Percentiles rank a stretch among this genome's conserved stretches.
Conservation (phyloP, 2,113 vertebrate genomes). For the Ochotona princeps region DNA sequence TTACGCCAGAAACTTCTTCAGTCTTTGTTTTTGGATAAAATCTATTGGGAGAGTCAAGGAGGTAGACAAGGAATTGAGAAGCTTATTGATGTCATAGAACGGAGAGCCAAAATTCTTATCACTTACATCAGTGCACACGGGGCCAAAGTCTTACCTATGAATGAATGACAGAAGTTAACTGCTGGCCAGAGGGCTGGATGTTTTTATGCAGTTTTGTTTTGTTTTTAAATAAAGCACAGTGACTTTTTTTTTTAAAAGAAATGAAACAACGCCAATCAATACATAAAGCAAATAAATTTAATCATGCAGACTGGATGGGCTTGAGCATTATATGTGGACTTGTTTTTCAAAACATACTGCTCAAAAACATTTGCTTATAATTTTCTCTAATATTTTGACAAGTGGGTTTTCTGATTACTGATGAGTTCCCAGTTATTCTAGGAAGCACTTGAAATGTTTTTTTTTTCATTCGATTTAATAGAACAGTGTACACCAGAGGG, state of each 20-base stretch:
- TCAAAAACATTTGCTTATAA: neutral
- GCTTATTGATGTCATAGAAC: constrained; percentile 96
- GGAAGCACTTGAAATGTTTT: neutral
- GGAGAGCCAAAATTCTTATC: constrained; percentile 92
- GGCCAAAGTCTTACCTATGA: constrained; percentile 90
- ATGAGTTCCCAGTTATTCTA: neutral
- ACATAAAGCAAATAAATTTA: neutral
- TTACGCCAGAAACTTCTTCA: constrained; percentile 96
- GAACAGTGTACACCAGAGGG: neutral
- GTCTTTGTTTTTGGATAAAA: constrained; percentile 95
- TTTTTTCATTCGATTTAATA: neutral
- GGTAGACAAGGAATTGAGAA: constrained; percentile 96
- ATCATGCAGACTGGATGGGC: neutral
- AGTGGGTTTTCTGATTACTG: neutral
- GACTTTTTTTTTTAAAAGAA: neutral
- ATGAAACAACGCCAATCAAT: neutral
- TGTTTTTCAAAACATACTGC: neutral
- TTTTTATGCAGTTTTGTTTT: neutral
- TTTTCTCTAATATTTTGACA: neutral
- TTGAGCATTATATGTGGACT: neutral
- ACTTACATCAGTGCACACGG: constrained; percentile 96
- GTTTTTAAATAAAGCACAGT: neutral
- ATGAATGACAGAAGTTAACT: constrained; percentile 83
- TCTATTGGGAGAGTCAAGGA: constrained; percentile 97
- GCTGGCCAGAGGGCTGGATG: neutral